Evolutionary conservation across 2,113 vertebrate species (phyloP).

Genomic region (Sceloporus tristichus): DNA sequence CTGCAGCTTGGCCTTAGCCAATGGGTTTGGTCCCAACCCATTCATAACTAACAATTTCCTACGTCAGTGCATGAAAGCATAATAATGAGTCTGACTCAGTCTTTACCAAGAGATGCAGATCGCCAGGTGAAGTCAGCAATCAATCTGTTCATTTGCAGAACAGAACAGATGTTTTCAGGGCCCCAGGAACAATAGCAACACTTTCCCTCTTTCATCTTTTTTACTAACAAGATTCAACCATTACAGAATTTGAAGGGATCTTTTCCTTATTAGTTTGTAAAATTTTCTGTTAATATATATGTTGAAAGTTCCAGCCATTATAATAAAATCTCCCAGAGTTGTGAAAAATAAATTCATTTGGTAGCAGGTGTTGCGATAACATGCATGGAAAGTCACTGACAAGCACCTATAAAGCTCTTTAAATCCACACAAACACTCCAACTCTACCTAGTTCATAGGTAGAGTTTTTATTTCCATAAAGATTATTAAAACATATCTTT

Average conservation of each 20-base stretch:
- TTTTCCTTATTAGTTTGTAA: neutral
- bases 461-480: neutral
- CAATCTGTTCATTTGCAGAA: slow-evolving; percentile 22
- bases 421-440: neutral
- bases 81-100: slow-evolving; percentile 12
- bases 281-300: neutral
- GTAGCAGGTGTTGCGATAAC: neutral
- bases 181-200: neutral
- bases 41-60: slow-evolving; percentile 9
- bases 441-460: neutral
- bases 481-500: neutral
- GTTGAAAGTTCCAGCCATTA: neutral
- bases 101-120: slow-evolving; percentile 20
- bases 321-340: slow-evolving; percentile 16
- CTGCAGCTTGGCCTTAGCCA: neutral
- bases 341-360: neutral
- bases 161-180: slow-evolving; percentile 37
- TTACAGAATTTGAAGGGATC: neutral
- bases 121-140: slow-evolving; percentile 25
- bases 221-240: slow-evolving; percentile 6
- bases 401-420: neutral
- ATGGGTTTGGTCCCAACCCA: neutral
- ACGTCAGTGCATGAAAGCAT: neutral
- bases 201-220: neutral
- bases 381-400: neutral